phyloP scores from a whole-genome alignment of 1,140 invertebrate species.

The Dolichoris vasculosae region DNA sequence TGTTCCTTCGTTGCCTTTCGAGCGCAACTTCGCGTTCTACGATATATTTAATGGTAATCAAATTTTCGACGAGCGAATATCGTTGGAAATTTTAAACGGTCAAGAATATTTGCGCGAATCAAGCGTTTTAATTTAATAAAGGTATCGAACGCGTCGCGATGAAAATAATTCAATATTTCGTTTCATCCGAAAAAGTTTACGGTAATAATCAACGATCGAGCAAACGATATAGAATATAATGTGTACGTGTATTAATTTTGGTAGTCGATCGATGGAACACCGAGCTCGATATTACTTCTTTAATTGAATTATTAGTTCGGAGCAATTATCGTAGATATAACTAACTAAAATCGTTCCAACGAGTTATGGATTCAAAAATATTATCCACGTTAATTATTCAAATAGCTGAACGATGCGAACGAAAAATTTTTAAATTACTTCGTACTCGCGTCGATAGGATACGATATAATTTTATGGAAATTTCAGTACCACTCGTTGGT shows the following conservation, averaged over 20 bases:
- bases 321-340: background rate
- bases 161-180: background rate
- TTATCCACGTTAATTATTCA: too few relatives aligned
- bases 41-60: background rate
- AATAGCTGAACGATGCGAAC: too few relatives aligned
- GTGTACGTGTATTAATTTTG: background rate
- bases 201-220: too few relatives aligned
- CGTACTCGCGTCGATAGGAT: too few relatives aligned
- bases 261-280: background rate
- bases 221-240: background rate
- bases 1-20: background rate
- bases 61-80: background rate
- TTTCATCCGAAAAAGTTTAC: too few relatives aligned
- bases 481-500: too few relatives aligned
- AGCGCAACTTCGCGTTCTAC: too few relatives aligned
- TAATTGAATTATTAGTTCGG: background rate
- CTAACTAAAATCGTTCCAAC: too few relatives aligned
- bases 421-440: too few relatives aligned
- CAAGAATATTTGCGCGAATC: background rate
- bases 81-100: background rate
- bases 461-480: too few relatives aligned
- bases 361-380: too few relatives aligned
- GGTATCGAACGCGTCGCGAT: background rate
- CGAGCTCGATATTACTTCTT: background rate
- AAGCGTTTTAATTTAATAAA: background rate